Evolutionary conservation across 2,113 vertebrate genomes (phyloP).

Genomic region (Ginglymostoma cirratum): DNA sequence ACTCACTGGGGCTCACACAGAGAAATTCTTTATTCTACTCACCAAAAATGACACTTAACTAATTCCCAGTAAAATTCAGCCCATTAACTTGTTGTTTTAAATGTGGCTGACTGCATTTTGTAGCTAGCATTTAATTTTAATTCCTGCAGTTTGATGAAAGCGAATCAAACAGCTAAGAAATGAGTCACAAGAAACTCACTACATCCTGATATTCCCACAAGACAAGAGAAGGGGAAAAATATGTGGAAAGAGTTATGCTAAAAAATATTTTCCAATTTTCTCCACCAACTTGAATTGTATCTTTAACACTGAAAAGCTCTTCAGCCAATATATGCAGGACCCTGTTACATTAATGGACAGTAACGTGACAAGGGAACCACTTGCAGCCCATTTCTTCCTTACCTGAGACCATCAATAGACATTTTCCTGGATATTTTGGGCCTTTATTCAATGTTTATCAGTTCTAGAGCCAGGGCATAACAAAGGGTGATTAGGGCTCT

Average conservation of each 20-base stretch:
- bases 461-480: neutral
- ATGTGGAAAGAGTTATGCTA: neutral
- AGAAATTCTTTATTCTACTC: too few species aligned
- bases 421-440: neutral
- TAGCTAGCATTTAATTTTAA: constrained; percentile 11
- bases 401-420: neutral
- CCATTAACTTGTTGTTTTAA: neutral
- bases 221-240: neutral
- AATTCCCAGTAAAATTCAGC: too few species aligned
- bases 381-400: neutral
- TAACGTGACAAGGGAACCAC: neutral
- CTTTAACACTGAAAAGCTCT: neutral
- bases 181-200: neutral
- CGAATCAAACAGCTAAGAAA: neutral
- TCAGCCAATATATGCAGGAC: neutral
- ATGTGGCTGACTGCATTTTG: neutral
- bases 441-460: neutral
- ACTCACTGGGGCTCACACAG: too few species aligned
- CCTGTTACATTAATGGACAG: neutral
- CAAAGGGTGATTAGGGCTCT: neutral
- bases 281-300: neutral
- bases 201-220: neutral
- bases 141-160: neutral
- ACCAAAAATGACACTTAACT: too few species aligned
- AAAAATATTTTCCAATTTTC: neutral